Base-by-base conservation (phyloP, 2,113 vertebrate species). In the Spermophilus dauricus region DNA sequence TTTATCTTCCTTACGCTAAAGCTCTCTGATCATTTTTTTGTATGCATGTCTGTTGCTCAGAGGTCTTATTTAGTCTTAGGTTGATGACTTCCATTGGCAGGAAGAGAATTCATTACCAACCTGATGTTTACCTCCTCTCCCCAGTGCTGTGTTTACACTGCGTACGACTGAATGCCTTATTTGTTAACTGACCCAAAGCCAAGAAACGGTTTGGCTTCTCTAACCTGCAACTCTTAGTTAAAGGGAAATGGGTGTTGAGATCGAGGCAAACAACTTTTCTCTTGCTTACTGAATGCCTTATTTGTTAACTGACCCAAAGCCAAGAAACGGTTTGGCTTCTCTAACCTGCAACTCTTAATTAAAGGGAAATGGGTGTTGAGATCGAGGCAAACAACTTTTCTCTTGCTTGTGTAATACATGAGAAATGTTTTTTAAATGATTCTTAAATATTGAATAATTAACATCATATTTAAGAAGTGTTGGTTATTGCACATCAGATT, bases 111-210 rank as follows among this genome's bases (percentile, higher is more conserved):
- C 6, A 45, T 8, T 18, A 2, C 17, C 51, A 56, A 28, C 26
- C 84, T 37, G 16, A 8, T 30, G 32, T 3, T 85, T 86, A 28
- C 17, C 32, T 56, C 24, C 24, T 76, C 11, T 83, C 28, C 7
- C 20, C 0, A 16, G 3, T 39, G 48, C 70, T 24, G 42, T 65
- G 39, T 56, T 91, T 78, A 51, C 17, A 42, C 53, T 70, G n/a
- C 72, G 39, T 53, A 61, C 11, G 81, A 69, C 0, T 48, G 45
- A 81, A 77, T 26, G 53, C 37, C 32, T 14, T 61, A 42, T 39
- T 89, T 88, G 34, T 76, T 72, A 28, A 96, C 30, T 86, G 67
- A 81, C 42, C 53, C 53, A 18, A 94, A 92, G 63, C 69, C 92
- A 69, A 5, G 26, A 56, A 96, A 70, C 11, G 0, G 6, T 87